Evolutionary conservation across 2,113 vertebrate genomes (phyloP).

Genomic region (Solea solea): DNA sequence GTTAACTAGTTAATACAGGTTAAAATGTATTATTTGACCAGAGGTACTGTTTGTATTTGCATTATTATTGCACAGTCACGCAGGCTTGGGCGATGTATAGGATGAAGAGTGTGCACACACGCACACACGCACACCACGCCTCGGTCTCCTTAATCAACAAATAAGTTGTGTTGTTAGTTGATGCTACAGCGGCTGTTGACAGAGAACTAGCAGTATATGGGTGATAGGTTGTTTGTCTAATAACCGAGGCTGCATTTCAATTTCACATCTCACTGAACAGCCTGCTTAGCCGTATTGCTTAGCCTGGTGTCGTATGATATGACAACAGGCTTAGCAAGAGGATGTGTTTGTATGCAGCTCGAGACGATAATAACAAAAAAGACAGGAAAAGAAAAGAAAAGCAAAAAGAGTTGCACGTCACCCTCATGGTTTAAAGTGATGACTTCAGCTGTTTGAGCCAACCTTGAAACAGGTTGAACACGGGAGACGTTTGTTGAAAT

Average conservation of each 20-base stretch:
- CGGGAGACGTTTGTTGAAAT: slow-evolving; percentile 6
- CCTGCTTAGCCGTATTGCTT: slow-evolving; percentile 64
- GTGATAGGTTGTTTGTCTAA: slow-evolving; percentile 80
- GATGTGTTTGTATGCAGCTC: slow-evolving; percentile 25
- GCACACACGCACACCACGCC: slow-evolving; percentile 7
- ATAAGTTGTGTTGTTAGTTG: slow-evolving; percentile 69
- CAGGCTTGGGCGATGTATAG: slow-evolving; percentile 19
- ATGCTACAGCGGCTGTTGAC: slow-evolving; percentile 73
- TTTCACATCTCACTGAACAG: slow-evolving; percentile 80
- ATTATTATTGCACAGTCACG: slow-evolving; percentile 33
- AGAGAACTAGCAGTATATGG: slow-evolving; percentile 66
- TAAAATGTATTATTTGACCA: slow-evolving; percentile 58
- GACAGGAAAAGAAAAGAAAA: no score
- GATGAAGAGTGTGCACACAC: not conserved
- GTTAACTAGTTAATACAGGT: slow-evolving; percentile 45
- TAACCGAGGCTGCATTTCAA: slow-evolving; percentile 82
- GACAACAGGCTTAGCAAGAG: slow-evolving; percentile 60
- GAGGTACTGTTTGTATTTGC: slow-evolving; percentile 55
- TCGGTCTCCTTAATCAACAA: slow-evolving; percentile 58
- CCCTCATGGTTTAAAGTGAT: slow-evolving; percentile 19
- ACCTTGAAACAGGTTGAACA: slow-evolving; percentile 55
- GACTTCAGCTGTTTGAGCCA: slow-evolving; percentile 42
- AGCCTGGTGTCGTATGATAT: slow-evolving; percentile 63
- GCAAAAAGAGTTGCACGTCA: slow-evolving; percentile 30
- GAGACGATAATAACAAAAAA: slow-evolving; percentile 27